These are phyloP conservation scores for Thalassoma bifasciatum DNA, from an alignment of 2,113 vertebrate genomes.

Conservation along the genomic window DNA sequence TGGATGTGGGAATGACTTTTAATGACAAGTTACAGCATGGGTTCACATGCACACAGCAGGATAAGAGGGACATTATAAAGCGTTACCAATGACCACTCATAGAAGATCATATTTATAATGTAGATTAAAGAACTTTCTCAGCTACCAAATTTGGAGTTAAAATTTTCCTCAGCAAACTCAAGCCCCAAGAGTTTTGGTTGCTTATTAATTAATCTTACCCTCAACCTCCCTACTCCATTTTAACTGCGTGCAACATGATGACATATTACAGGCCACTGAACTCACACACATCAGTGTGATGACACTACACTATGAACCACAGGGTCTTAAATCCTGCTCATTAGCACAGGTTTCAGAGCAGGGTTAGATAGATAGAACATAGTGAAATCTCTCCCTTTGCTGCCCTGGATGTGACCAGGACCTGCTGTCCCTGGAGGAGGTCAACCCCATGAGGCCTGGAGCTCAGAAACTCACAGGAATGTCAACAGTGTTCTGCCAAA, in stretches of 20 bases:
- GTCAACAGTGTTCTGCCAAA: slow-evolving; percentile 58
- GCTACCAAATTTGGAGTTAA: neutral
- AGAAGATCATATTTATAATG: too few relatives aligned
- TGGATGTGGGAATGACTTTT: neutral
- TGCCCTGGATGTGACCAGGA: slow-evolving; percentile 42
- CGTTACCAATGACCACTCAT: too few relatives aligned
- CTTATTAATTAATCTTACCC: neutral
- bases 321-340: neutral
- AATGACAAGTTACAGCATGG: too few relatives aligned
- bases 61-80: too few relatives aligned
- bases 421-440: slow-evolving; percentile 33
- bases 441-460: slow-evolving; percentile 45
- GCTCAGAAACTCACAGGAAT: slow-evolving; percentile 63
- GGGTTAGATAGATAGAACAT: slow-evolving; percentile 8
- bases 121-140: too few relatives aligned
- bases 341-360: neutral
- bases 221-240: neutral
- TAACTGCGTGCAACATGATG: neutral
- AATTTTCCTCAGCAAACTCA: neutral
- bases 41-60: too few relatives aligned
- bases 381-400: slow-evolving; percentile 12
- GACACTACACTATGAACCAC: neutral
- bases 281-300: neutral
- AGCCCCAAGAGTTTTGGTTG: neutral
- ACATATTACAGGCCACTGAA: neutral